phyloP scores from a whole-genome alignment of 1,140 invertebrate species.

The Drosophila subobscura region DNA sequence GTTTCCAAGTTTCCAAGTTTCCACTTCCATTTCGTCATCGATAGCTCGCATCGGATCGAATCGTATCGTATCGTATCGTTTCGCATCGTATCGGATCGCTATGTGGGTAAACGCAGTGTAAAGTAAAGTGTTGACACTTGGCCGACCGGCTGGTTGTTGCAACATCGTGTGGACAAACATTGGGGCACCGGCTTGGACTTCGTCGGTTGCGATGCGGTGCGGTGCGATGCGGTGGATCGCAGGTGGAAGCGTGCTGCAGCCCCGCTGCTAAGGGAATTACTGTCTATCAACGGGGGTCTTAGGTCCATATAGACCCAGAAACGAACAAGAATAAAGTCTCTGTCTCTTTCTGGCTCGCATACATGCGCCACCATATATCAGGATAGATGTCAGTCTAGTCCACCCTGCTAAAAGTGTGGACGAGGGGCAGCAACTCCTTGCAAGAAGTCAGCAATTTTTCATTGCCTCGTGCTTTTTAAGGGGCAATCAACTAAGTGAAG shows the following conservation, averaged over 20 bases:
- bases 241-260: background rate
- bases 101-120: conserved; percentile 8
- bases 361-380: conserved; percentile 36
- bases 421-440: conserved; percentile 7
- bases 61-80: conserved; percentile 3
- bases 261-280: conserved; percentile 42
- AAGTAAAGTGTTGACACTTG: conserved; percentile 35
- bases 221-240: no score
- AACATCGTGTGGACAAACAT: conserved; percentile 12
- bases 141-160: conserved; percentile 8
- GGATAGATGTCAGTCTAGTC: conserved; percentile 39
- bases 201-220: background rate
- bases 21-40: conserved; percentile 62
- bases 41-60: conserved; percentile 3
- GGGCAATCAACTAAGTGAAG: conserved; percentile 51
- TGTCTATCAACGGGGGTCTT: conserved; percentile 68
- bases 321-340: conserved; percentile 20
- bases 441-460: conserved; percentile 29
- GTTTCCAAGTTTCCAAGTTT: conserved; percentile 15
- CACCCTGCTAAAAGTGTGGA: background rate
- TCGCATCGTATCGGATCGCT: conserved; percentile 15
- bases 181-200: conserved; percentile 2
- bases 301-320: conserved; percentile 25
- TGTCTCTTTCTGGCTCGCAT: background rate
- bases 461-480: background rate